These are phyloP conservation scores for Meandrina meandrites DNA, from an alignment of 92 coral and sea anemone species.

Conservation along the genomic window DNA sequence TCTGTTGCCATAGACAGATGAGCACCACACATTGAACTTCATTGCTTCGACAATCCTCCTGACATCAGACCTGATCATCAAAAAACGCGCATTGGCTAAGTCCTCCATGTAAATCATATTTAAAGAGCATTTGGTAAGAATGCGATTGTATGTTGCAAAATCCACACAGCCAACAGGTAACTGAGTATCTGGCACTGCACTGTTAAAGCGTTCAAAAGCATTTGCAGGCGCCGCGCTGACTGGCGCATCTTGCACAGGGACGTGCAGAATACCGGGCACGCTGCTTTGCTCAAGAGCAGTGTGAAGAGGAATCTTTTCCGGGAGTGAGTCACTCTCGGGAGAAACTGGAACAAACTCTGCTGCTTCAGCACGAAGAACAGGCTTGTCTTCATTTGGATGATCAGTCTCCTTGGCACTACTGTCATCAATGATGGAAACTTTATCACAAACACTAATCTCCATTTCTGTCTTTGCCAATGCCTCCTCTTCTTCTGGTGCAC, in stretches of 20 bases:
- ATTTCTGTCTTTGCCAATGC: background rate
- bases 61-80: constrained; percentile 39
- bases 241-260: constrained; percentile 7
- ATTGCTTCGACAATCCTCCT: constrained; percentile 48
- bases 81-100: constrained; percentile 38
- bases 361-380: constrained; percentile 27
- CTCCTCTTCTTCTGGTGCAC: background rate
- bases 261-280: constrained; percentile 32
- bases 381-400: background rate
- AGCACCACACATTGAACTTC: constrained; percentile 55
- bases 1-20: background rate
- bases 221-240: background rate
- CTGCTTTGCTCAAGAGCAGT: background rate
- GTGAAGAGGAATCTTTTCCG: background rate
- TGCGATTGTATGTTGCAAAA: constrained; percentile 27
- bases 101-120: constrained; percentile 11
- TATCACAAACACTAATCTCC: background rate
- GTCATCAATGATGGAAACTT: background rate
- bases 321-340: background rate
- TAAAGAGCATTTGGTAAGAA: constrained; percentile 34
- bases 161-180: constrained; percentile 40
- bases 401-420: background rate
- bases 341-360: constrained; percentile 30
- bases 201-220: background rate
- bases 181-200: background rate